These are phyloP conservation scores for Eonycteris spelaea DNA, from an alignment of 2,113 vertebrate genomes.

Conservation along the genomic window DNA sequence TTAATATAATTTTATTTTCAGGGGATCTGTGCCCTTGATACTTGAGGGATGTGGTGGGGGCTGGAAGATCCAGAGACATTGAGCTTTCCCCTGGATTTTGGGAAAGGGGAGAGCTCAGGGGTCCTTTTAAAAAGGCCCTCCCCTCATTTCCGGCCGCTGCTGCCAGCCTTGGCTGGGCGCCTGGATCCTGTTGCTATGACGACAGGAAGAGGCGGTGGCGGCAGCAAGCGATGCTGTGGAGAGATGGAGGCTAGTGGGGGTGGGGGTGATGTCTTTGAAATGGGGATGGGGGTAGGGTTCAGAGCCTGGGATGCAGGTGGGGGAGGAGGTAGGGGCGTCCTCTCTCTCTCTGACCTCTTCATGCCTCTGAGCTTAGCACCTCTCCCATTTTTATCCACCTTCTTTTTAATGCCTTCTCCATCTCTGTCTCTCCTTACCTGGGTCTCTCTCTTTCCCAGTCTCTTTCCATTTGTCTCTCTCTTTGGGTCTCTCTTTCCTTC, in stretches of 20 bases:
- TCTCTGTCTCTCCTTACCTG: background rate
- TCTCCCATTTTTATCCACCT: background rate
- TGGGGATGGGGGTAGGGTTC: conserved; percentile 57
- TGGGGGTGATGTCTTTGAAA: conserved; percentile 64
- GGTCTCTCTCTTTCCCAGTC: background rate
- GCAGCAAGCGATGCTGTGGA: conserved; percentile 66
- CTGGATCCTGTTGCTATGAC: conserved; percentile 76
- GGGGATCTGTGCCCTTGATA: background rate
- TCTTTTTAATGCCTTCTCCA: background rate
- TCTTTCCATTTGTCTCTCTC: background rate
- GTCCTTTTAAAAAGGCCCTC: conserved; percentile 67
- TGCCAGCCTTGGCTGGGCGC: conserved; percentile 72
- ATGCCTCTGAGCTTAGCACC: background rate
- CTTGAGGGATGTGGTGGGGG: background rate
- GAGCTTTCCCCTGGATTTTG: background rate
- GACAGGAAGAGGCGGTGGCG: conserved; percentile 77
- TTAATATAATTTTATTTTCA: background rate
- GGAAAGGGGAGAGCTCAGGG: conserved; percentile 16
- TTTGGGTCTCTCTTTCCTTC: background rate
- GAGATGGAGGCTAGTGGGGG: conserved; percentile 72
- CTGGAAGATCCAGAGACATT: background rate
- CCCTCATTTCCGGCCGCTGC: conserved; percentile 73
- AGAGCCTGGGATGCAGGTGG: background rate
- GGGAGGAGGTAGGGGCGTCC: background rate
- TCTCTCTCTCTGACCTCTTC: background rate